Evolutionary conservation across 1,140 invertebrate genomes (phyloP).

Genomic region (Carposina sasakii): DNA sequence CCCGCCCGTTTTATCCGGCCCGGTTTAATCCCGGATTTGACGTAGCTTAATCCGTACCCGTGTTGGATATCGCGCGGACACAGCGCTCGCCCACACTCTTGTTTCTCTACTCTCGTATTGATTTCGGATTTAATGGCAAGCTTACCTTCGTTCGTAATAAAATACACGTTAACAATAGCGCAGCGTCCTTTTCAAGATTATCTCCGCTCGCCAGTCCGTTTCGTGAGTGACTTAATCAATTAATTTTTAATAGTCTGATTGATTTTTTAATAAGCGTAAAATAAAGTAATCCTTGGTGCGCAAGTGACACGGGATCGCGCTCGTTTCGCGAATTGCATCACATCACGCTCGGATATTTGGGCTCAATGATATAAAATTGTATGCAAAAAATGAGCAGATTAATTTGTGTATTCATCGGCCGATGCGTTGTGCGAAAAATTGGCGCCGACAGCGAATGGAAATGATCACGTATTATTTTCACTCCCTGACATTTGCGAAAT

Average conservation of each 20-base stretch:
- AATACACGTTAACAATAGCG: slow-evolving; percentile 35
- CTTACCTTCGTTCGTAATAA: slow-evolving; percentile 42
- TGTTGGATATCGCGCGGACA: slow-evolving; percentile 70
- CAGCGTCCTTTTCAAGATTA: slow-evolving; percentile 30
- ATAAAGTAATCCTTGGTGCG: slow-evolving; percentile 60
- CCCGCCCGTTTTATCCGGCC: slow-evolving; percentile 51
- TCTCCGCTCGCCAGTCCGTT: slow-evolving; percentile 24
- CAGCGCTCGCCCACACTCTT: slow-evolving; percentile 51
- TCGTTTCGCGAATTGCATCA: slow-evolving; percentile 53
- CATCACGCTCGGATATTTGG: slow-evolving; percentile 58
- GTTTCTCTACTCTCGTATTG: slow-evolving; percentile 46
- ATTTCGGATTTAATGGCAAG: slow-evolving; percentile 45
- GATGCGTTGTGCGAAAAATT: slow-evolving; percentile 70
- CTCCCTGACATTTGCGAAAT: slow-evolving; percentile 47
- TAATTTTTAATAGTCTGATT: no score
- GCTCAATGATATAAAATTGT: slow-evolving; percentile 68
- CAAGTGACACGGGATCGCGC: slow-evolving; percentile 60
- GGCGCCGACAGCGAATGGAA: slow-evolving; percentile 58
- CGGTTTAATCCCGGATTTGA: slow-evolving; percentile 70
- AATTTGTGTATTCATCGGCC: slow-evolving; percentile 68
- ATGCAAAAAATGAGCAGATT: slow-evolving; percentile 71
- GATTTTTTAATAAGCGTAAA: no score
- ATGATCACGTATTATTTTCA: slow-evolving; percentile 58
- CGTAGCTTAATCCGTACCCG: slow-evolving; percentile 71
- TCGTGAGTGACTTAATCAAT: slow-evolving; percentile 60